Evolutionary conservation across 2,888 invertebrate genomes (phyloP).

Genomic region (Tholera decimalis): DNA sequence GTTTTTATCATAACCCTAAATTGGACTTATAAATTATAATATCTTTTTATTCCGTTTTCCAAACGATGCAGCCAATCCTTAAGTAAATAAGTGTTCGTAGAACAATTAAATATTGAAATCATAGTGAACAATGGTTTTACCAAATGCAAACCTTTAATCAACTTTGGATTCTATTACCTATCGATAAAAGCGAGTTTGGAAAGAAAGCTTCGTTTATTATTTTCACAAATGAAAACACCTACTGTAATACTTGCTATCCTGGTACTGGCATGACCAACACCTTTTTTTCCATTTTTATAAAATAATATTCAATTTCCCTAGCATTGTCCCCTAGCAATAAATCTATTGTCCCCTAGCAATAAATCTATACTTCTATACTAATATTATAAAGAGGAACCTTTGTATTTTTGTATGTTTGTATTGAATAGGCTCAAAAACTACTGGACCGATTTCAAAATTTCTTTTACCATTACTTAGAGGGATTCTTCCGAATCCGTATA

Average conservation of each 20-base stretch:
- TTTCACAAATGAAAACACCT: conserved; percentile 13
- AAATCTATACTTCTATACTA: no score
- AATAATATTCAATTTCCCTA: neutral
- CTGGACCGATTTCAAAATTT: no score
- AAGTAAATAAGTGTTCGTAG: neutral
- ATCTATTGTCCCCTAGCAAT: no score
- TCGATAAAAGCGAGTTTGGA: neutral
- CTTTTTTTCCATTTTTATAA: neutral
- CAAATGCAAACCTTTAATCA: neutral
- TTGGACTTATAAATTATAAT: no score
- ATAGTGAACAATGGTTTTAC: neutral
- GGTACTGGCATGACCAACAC: neutral
- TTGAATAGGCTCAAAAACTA: no score
- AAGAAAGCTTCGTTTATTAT: neutral
- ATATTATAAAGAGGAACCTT: no score
- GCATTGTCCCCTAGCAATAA: no score
- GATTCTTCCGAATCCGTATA: no score
- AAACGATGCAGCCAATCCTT: neutral
- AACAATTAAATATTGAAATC: neutral
- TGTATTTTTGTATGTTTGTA: no score
- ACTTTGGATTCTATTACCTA: neutral
- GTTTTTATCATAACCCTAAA: no score
- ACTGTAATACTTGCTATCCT: conserved; percentile 15
- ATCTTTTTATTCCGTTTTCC: neutral
- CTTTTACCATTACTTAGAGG: no score